Base-by-base conservation (phyloP, 2,888 invertebrate genomes). In the Pseudoips prasinana region DNA sequence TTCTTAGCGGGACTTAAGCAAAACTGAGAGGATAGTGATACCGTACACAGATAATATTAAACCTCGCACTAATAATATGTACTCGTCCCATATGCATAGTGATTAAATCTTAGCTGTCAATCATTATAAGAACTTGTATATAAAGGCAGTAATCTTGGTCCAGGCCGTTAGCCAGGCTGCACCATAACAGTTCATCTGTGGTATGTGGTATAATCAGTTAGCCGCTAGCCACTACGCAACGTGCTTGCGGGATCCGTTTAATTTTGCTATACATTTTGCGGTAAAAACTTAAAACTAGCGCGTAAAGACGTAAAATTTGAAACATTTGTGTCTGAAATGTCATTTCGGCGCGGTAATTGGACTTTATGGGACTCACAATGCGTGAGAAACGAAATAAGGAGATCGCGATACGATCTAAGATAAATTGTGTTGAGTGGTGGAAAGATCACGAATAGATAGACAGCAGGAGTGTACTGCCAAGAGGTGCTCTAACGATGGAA, bases 161-260 rank as follows among this genome's bases (percentile, higher is more conserved):
- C 38, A 25, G 35, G 53, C 73, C 74, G 75, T 72, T 74, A 74
- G 69, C 66, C 69, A 49, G 51, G 42, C 33, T 40, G 10, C 39
- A 41, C 51, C 55, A 53, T 71, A 74, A 73, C 74, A 67, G 75
- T 73, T 63, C 54, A 64, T 49, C 41, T 51, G 45, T 51, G 58
- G 58, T 59, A 66, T 60, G 63, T 58, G 63, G 58, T 56, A 51
- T 53, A 64, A 55, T 71, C 74, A 73, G 75, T 75, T 70, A 64
- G 39, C 40, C 44, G 55, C 46, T 46, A 32, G 52, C 44, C 52
- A 52, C 42, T 43, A 41, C 55, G 39, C 55, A 49, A 43, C 50
- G 47, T 38, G 31, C 46, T 47, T 51, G 58, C 59, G 60, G 54
- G 44, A 56, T 58, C 39, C 38, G 31, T 57, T 49, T 53, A 32